phyloP scores from a whole-genome alignment of 2,797 vertebrate genomes.

The Anguilla marmorata region DNA sequence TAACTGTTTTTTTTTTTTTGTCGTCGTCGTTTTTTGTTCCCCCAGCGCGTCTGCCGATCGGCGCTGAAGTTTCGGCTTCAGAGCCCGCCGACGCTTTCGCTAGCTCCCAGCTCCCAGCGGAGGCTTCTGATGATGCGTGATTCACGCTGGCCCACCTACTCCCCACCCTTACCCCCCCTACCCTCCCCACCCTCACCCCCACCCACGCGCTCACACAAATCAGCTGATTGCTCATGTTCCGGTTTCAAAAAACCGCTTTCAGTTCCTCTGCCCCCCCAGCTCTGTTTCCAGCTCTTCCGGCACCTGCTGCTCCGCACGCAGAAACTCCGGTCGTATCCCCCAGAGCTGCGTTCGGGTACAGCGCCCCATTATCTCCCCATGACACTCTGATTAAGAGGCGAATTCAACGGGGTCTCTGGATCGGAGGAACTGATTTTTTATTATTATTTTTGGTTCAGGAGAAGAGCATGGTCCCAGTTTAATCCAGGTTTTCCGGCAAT shows the following conservation, averaged over 20 bases:
- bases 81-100: not conserved
- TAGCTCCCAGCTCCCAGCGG: not conserved
- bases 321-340: not conserved
- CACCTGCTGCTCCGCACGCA: not conserved
- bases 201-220: not conserved
- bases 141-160: not conserved
- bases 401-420: not conserved
- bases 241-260: not conserved
- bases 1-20: not conserved
- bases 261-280: not conserved
- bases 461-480: not conserved
- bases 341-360: not conserved
- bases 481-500: not conserved
- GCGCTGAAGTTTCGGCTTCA: too few relatives aligned
- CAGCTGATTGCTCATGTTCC: conserved; percentile 7
- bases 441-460: not conserved
- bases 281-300: not conserved
- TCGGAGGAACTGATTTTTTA: not conserved
- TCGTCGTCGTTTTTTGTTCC: too few relatives aligned
- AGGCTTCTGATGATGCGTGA: not conserved
- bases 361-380: not conserved
- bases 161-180: too few relatives aligned
- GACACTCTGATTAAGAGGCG: not conserved
- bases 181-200: not conserved
- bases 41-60: not conserved